These are phyloP conservation scores for Callitettix versicolor DNA, from an alignment of 1,140 invertebrate species.

Conservation along the genomic window DNA sequence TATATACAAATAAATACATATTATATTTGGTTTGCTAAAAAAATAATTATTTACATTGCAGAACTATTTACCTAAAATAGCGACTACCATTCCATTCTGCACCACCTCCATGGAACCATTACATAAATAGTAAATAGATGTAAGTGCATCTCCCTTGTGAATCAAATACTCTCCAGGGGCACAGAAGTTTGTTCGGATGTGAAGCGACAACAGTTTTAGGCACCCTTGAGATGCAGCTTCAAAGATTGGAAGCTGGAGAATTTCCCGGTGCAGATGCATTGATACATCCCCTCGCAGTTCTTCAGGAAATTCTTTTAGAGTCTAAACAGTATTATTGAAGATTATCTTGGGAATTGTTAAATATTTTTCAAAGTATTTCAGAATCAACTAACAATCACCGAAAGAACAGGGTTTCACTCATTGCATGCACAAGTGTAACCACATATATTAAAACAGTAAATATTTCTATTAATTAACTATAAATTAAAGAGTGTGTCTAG, in stretches of 20 bases:
- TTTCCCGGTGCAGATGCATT: constrained; percentile 90
- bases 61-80: constrained; percentile 74
- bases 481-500: too few relatives aligned
- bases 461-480: too few relatives aligned
- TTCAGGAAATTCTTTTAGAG: constrained; percentile 91
- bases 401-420: too few relatives aligned
- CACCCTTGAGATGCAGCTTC: constrained; percentile 85
- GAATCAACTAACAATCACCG: too few relatives aligned
- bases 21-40: too few relatives aligned
- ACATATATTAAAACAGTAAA: too few relatives aligned
- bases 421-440: too few relatives aligned
- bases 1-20: too few relatives aligned
- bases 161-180: constrained; percentile 94
- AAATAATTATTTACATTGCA: too few relatives aligned
- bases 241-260: constrained; percentile 88
- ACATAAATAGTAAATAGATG: constrained; percentile 91
- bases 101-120: constrained; percentile 98
- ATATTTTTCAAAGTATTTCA: too few relatives aligned
- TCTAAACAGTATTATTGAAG: too few relatives aligned
- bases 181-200: constrained; percentile 86
- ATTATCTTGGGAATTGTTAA: too few relatives aligned
- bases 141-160: constrained; percentile 91
- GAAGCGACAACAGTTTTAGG: constrained; percentile 78
- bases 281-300: constrained; percentile 89
- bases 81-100: constrained; percentile 95